These are phyloP conservation scores for Nipponacmea schrenckii DNA, from an alignment of 2,888 invertebrate species.

Conservation along the genomic window DNA sequence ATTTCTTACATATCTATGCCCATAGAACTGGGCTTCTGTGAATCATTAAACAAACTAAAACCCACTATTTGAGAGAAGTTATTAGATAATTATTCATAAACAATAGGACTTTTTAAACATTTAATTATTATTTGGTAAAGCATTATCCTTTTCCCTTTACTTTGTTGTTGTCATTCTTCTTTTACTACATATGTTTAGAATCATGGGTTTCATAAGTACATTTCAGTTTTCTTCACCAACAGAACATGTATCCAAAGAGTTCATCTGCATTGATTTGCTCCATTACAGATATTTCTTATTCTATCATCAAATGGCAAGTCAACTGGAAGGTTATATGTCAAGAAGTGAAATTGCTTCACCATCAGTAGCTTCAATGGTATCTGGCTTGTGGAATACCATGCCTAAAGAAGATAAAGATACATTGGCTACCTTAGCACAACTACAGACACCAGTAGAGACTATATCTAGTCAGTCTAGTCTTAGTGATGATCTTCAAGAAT, in stretches of 20 bases:
- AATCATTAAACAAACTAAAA: too few species aligned
- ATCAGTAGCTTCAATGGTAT: slow-evolving; percentile 28
- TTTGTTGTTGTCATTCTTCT: too few species aligned
- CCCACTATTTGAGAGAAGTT: too few species aligned
- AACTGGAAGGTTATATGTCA: slow-evolving; percentile 28
- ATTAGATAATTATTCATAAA: too few species aligned
- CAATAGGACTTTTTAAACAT: too few species aligned
- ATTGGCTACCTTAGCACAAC: slow-evolving; percentile 38
- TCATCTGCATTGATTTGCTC: background rate
- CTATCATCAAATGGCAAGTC: slow-evolving; percentile 41
- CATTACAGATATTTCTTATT: slow-evolving; percentile 45
- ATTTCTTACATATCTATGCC: too few species aligned
- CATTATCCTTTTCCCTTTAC: too few species aligned
- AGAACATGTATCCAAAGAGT: background rate
- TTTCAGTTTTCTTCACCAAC: too few species aligned
- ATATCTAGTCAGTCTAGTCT: slow-evolving; percentile 21
- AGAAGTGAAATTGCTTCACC: slow-evolving; percentile 18
- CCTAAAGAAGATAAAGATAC: slow-evolving; percentile 34
- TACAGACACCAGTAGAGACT: slow-evolving; percentile 34
- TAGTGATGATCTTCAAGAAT: slow-evolving; percentile 34
- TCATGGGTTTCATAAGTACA: too few species aligned
- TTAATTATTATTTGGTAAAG: too few species aligned
- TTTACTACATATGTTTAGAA: too few species aligned
- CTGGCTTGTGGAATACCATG: slow-evolving; percentile 39
- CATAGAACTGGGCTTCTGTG: too few species aligned